Base-by-base conservation (phyloP, 2,888 invertebrate genomes). In the Leucania comma region DNA sequence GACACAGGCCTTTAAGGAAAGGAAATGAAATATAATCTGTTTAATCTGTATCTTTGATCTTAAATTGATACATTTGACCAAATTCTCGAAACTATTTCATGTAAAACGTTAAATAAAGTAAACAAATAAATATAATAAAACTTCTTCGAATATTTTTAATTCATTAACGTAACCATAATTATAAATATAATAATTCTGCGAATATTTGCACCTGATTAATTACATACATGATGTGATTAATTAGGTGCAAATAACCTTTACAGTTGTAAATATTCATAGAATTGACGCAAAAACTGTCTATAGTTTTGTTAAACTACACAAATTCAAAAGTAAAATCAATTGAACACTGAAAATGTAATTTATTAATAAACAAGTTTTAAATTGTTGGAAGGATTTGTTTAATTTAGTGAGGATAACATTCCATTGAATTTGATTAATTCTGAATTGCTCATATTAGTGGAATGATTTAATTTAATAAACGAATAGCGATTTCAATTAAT, bases 351-450 rank as follows among this genome's bases (percentile, higher is more conserved):
- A 67, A 71, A 64, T 67, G 12, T 54, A 51, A 71, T 75, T n/a
- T 24, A 79, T 65, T 67, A 50, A 64, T 65, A 65, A 62, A 68
- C 24, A 65, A 80, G 38, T 67, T 66, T 50, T 26, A 12, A 14
- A 72, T 46, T 29, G 46, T 51, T 67, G 60, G 12, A 51, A 46
- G 26, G 74, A 58, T 78, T 67, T 66, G 51, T 64, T 70, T 53
- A 54, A 71, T 58, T 75, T 64, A 32, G 42, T 67, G 59, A 50
- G 35, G 38, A 51, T 63, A 71, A 71, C 22, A 71, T 75, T 79
- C 26, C 32, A 56, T 56, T 58, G 29, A 22, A n/a, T 75, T 80
- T 65, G 38, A 78, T 60, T 38, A 66, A 60, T 59, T 53, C 32
- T 53, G n/a, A 51, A 62, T 38, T 59, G 54, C n/a, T 54, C 29